Evolutionary conservation across 2,797 vertebrate species (phyloP), one percentile per base, ranked within the genome.

Genomic region (Thripadectes ignobilis): DNA sequence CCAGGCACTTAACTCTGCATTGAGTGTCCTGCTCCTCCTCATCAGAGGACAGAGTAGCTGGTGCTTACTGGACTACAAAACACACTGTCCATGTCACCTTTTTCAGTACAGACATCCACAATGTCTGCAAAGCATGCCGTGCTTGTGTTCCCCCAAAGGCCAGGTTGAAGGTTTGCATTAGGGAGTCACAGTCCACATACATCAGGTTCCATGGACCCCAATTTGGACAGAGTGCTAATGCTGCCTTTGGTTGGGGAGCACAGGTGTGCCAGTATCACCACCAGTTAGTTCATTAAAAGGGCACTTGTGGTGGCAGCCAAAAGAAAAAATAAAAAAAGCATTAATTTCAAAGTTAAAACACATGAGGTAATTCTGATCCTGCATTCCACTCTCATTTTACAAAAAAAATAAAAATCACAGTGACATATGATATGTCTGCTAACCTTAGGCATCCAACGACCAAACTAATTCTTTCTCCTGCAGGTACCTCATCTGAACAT

Each of bases 381-480:
- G 58, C 59, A 46, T 89, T 89, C 73, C 43, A 68, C 24, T 16
- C 19, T 34, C 34, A 27, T 27, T 45, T 22, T 49, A 91, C 34
- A 46, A 46, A 48, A 29, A 51, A 36, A 43, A 22, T 38, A 24
- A 7, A 66, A 11, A 27, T 12, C 45, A 7, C 30, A 34, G 76
- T 61, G 78, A 77, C 71, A 78, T 15, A 71, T 0, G 3, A 78
- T 55, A 54, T 1, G 13, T 51, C 65, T 90, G 74, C 71, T 94
- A 87, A 85, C 63, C 66, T 75, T 19, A 20, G 29, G 83, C 77
- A 94, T 94, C 81, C 88, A 83, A 57, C 51, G 55, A 88, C 83
- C 69, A 83, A 82, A 82, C 85, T 77, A 77, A 85, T 80, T 80
- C 68, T 61, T 91, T 66, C 62, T 92, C 71, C 84, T 93, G 59